phyloP scores from a whole-genome alignment of 2,113 vertebrate genomes.

The Chitala chitala region DNA sequence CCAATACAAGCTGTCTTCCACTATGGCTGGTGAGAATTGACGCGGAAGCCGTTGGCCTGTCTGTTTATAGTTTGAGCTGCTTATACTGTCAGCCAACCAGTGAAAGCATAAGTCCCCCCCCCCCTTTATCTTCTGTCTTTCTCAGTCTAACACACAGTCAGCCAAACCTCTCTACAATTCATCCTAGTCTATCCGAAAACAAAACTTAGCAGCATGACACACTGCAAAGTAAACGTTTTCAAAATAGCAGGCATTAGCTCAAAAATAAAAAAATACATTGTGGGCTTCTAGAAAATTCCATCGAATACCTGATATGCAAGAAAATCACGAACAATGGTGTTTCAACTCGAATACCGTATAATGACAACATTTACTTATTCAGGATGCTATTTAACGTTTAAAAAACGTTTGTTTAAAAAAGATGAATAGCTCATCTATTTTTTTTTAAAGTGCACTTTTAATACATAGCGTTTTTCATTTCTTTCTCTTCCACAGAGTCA shows the following conservation, averaged over 20 bases:
- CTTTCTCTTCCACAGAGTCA: conserved; percentile 31
- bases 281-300: conserved; percentile 3
- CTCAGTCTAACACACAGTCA: not conserved
- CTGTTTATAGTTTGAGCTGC: conserved; percentile 56
- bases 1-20: conserved; percentile 41
- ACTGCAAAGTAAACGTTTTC: not conserved
- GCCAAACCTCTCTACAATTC: not conserved
- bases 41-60: conserved; percentile 40
- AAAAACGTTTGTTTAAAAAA: not conserved
- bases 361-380: not conserved
- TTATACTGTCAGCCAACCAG: conserved; percentile 64
- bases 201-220: too few species aligned
- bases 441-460: conserved; percentile 38
- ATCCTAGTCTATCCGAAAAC: not conserved
- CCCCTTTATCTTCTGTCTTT: conserved; percentile 47
- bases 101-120: conserved; percentile 27
- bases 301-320: too few species aligned
- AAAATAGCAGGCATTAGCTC: not conserved
- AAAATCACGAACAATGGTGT: too few species aligned
- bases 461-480: conserved; percentile 30
- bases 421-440: not conserved
- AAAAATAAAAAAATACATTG: conserved; percentile 12
- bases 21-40: conserved; percentile 48
- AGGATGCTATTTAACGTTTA: not conserved
- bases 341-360: too few species aligned